Conservation (phyloP, 2,888 invertebrate genomes). For the Ichneumoninae sp. region DNA sequence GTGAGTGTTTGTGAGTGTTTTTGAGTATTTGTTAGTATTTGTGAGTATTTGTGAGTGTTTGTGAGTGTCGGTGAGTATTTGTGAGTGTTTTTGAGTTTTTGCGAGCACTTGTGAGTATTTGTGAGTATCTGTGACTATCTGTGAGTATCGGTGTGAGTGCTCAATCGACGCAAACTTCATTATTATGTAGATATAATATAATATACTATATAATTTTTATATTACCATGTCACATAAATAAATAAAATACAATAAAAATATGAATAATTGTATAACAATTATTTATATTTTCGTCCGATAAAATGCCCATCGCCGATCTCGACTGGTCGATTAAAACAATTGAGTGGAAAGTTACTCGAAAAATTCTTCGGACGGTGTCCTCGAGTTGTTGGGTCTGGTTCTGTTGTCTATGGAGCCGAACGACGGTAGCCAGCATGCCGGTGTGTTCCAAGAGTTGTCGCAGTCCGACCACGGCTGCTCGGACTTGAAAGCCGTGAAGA, state of each 20-base stretch:
- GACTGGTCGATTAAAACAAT: slow-evolving; percentile 43
- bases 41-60: too few relatives aligned
- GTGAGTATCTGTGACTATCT: too few relatives aligned
- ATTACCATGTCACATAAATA: too few relatives aligned
- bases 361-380: slow-evolving; percentile 96
- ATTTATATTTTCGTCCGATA: neutral
- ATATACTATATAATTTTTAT: neutral
- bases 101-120: too few relatives aligned
- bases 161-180: too few relatives aligned
- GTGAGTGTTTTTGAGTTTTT: too few relatives aligned
- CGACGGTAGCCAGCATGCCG: slow-evolving; percentile 92
- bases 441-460: slow-evolving; percentile 92
- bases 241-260: neutral
- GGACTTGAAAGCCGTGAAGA: slow-evolving; percentile 95
- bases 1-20: too few relatives aligned
- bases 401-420: slow-evolving; percentile 85
- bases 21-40: too few relatives aligned
- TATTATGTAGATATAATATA: too few relatives aligned
- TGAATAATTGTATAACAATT: neutral
- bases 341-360: slow-evolving; percentile 90
- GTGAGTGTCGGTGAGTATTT: too few relatives aligned
- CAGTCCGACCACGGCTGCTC: slow-evolving; percentile 96
- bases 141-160: too few relatives aligned
- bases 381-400: slow-evolving; percentile 89
- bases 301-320: slow-evolving; percentile 15